These are phyloP conservation scores for Thomomys bottae DNA, from an alignment of 2,113 vertebrate genomes.

Conservation along the genomic window DNA sequence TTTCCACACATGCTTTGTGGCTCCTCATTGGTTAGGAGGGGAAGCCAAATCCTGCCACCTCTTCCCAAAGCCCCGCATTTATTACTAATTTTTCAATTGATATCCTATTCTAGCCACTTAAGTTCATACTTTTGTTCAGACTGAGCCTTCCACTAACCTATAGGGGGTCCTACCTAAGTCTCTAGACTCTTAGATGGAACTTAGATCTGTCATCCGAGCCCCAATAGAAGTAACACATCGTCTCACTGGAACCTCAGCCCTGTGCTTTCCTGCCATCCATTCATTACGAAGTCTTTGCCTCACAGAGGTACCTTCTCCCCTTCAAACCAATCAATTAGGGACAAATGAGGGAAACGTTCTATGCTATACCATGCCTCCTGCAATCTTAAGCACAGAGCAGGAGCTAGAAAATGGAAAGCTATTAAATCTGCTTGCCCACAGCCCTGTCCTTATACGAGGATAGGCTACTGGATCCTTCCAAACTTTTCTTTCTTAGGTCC, in stretches of 20 bases:
- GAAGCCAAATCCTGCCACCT: background rate
- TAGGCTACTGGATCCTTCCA: too few relatives aligned
- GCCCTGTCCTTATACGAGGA: too few relatives aligned
- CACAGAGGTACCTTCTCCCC: background rate
- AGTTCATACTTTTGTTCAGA: background rate
- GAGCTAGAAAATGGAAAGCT: background rate
- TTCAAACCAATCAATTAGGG: background rate
- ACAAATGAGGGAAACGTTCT: background rate
- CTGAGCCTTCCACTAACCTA: background rate
- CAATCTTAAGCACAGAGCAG: background rate
- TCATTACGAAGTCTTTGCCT: background rate
- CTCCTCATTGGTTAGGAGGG: background rate
- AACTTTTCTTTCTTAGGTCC: background rate
- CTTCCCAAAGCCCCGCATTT: background rate
- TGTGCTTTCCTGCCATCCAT: background rate
- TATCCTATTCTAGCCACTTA: background rate
- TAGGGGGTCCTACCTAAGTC: background rate
- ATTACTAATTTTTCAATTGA: background rate
- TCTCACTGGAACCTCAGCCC: background rate
- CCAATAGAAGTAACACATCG: background rate
- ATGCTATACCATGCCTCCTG: background rate
- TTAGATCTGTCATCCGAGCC: background rate
- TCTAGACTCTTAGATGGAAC: background rate
- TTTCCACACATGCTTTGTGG: background rate
- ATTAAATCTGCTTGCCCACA: background rate